Conservation (phyloP, 2,113 vertebrate species). For the Malurus cyaneus region DNA sequence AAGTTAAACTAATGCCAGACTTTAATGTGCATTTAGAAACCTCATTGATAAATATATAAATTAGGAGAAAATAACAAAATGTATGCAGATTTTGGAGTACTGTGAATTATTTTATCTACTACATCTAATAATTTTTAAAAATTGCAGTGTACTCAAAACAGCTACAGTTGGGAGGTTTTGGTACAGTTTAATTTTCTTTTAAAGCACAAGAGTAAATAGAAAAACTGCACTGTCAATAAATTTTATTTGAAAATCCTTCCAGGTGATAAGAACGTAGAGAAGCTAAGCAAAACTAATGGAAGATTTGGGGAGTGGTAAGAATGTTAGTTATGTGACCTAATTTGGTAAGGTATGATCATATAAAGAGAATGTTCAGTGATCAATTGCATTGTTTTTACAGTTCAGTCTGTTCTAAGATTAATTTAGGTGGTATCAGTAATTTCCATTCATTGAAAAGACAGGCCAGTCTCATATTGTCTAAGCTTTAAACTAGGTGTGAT, state of each 20-base stretch:
- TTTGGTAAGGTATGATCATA: neutral
- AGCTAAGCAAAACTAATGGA: conserved; percentile 4
- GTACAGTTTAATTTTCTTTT: conserved; percentile 69
- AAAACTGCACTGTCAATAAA: conserved; percentile 58
- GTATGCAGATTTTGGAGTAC: neutral
- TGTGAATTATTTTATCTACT: conserved; percentile 2
- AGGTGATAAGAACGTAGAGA: conserved; percentile 36
- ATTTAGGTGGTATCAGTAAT: neutral
- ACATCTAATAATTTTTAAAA: conserved; percentile 32
- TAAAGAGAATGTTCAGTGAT: neutral
- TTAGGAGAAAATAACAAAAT: neutral
- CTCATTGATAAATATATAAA: conserved; percentile 23
- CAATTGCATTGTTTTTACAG: neutral
- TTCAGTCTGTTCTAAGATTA: neutral
- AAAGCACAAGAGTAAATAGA: conserved; percentile 52
- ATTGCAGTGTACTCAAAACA: conserved; percentile 27
- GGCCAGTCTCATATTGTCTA: neutral
- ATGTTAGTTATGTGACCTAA: conserved; percentile 25
- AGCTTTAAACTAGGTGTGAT: neutral
- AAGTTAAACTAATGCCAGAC: neutral
- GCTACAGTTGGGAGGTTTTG: conserved; percentile 5
- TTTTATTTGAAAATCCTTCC: conserved; percentile 38
- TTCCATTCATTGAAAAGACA: neutral
- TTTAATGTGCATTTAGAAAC: neutral
- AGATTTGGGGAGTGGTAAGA: neutral